Evolutionary conservation across 30 jellyfish, hydroid and myxozoan species (phyloP), one percentile per base, ranked within the genome.

Genomic region (Aurelia aurita complex sp. Pacific): DNA sequence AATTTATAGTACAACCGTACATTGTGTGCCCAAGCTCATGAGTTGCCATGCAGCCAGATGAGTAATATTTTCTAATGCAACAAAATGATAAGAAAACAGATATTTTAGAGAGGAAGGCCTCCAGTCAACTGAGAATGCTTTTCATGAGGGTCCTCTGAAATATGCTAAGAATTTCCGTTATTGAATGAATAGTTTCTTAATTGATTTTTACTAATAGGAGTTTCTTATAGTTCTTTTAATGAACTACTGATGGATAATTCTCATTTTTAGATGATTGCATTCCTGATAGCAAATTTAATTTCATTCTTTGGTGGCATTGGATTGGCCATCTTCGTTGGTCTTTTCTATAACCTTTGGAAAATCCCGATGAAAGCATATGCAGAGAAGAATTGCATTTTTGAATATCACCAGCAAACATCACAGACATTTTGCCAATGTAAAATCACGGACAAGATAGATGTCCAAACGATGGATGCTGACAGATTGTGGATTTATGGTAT

Each of bases 211-310:
- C 5, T 5, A 5, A 16, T 4, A 60, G 4, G 69, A 16, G 5
- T 2, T 60, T 60, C 5, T 60, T 15, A 60, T 3, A 67, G 29
- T 23, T 67, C 7, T 33, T 34, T 12, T 67, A 13, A 7, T 67
- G 5, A 5, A 18, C 15, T 10, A 13, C 7, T 14, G 34, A 12
- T 72, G 12, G 2, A 10, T 14, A 0, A 10, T 23, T n/a, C 32
- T 79, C 0, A 14, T 2, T 82, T 80, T 38, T 68, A 93, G 98
- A 93, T 93, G 98, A 78, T 93, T 68, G 97, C 90, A 1, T 93
- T 81, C 88, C 83, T 87, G 98, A 85, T 88, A 12, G 36, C 88
- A n/a, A 93, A 93, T 81, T 68, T 93, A 51, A 57, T 93, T 9
- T 78, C 91, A 5, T 93, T 88, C 91, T 66, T 93, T 66, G 70